Base-by-base conservation (phyloP, 2,888 invertebrate species). In the Tanypteryx hageni region DNA sequence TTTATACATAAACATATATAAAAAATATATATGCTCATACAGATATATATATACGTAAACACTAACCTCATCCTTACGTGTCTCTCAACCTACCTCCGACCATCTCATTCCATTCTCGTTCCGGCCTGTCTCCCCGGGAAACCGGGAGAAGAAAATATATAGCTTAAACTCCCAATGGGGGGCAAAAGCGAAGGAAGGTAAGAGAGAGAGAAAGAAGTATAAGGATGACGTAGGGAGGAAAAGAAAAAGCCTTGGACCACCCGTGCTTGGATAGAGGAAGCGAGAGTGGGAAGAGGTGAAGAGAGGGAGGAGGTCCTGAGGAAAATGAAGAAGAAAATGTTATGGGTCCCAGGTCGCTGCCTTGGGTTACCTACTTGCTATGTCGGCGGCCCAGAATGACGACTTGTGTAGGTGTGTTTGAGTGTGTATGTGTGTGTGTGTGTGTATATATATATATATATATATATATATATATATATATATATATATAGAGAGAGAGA, bases 301-400 rank as follows among this genome's bases (percentile, higher is more conserved):
- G 94, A 94, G 94, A 94, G 94, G 93, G 94, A 94, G 94, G 93
- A 94, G 94, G 94, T 95, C 94, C 94, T 94, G 94, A 94, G 94
- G 93, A 92, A 94, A 93, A 94, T 94, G 94, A 94, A 91, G 92
- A 84, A 92, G 92, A 92, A 93, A 86, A 86, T 86, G 86, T 68
- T 68, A 68, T 68, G 68, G 68, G 68, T 68, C 68, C 9, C 44
- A 44, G 44, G 44, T 22, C 22, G n/a, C 68, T 68, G 86, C 86
- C 27, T 59, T 85, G 22, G 86, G 61, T 31, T 31, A 18, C 44
- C 44, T 44, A 44, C 44, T 44, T 44, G 44, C 85, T 59, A 58
- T 58, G 85, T 59, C 85, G 59, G 58, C 31, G 56, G 61, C 61
- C 27, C 18, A 16, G 22, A 59, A 22, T 31, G 16, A 58, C 85